Percentiles rank a stretch among this genome's conserved stretches.
phyloP scores from a whole-genome alignment of 2,888 invertebrate species.

The Osmoderma eremita region DNA sequence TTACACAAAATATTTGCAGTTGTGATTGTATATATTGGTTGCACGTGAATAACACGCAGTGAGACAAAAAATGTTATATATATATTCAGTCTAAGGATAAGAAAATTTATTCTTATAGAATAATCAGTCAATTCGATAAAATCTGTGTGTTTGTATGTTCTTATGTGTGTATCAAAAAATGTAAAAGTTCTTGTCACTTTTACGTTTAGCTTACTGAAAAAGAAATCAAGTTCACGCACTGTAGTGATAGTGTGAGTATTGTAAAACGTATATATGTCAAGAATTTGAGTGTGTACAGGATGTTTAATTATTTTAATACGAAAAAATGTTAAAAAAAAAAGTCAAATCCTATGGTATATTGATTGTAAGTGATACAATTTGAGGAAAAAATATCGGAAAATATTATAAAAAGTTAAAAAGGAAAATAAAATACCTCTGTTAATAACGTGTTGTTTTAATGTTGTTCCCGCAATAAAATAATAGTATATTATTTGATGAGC shows the following conservation, averaged over 20 bases:
- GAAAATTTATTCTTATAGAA: conserved; percentile 58
- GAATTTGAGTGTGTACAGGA: conserved; percentile 48
- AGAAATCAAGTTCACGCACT: conserved; percentile 35
- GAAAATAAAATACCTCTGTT: conserved; percentile 58
- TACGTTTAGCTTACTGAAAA: conserved; percentile 38
- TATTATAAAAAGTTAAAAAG: conserved; percentile 59
- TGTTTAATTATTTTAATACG: conserved; percentile 49
- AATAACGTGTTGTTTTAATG: conserved; percentile 45
- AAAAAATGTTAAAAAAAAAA: conserved; percentile 47
- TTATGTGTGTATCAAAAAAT: conserved; percentile 38
- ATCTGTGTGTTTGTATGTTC: conserved; percentile 52
- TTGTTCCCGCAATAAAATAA: too few relatives aligned
- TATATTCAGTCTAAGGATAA: conserved; percentile 53
- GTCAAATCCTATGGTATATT: conserved; percentile 51
- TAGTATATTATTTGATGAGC: too few relatives aligned
- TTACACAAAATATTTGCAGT: conserved; percentile 32
- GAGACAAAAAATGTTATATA: conserved; percentile 45
- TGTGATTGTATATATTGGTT: conserved; percentile 46
- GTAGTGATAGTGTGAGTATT: conserved; percentile 48
- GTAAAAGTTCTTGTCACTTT: conserved; percentile 34
- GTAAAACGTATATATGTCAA: conserved; percentile 49
- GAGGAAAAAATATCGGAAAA: conserved; percentile 52
- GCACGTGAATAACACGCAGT: conserved; percentile 50
- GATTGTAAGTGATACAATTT: conserved; percentile 48
- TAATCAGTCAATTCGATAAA: conserved; percentile 57